These are phyloP conservation scores for Botia kubotai DNA, from an alignment of 2,797 vertebrate genomes.

Conservation along the genomic window DNA sequence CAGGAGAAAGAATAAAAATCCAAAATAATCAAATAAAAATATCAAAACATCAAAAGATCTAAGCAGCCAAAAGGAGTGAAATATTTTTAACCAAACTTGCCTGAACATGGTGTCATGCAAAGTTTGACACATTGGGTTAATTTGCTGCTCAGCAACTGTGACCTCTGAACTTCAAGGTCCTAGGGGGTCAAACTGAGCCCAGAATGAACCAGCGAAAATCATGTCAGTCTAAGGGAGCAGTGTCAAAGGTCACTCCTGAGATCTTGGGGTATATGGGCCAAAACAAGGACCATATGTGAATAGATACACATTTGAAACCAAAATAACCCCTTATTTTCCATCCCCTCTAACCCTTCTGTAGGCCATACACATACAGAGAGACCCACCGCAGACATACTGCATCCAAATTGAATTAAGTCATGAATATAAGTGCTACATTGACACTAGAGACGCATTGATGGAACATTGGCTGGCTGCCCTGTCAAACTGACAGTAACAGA, in stretches of 20 bases:
- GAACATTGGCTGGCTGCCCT: conserved; percentile 67
- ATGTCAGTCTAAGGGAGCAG: conserved; percentile 79
- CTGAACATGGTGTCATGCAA: conserved; percentile 82
- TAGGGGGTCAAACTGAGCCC: conserved; percentile 74
- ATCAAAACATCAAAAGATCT: conserved; percentile 48
- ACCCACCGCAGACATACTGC: conserved; percentile 75
- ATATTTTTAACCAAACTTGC: conserved; percentile 66
- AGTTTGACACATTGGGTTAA: conserved; percentile 87
- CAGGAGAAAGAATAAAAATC: conserved; percentile 50
- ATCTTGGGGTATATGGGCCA: conserved; percentile 74
- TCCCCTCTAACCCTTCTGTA: conserved; percentile 48
- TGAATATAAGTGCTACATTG: conserved; percentile 70
- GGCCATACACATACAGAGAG: conserved; percentile 40
- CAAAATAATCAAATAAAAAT: conserved; percentile 61
- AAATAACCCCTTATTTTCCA: conserved; percentile 75
- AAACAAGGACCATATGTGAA: conserved; percentile 86
- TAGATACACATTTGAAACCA: conserved; percentile 77
- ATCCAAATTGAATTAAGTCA: conserved; percentile 77
- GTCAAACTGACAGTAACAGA: conserved; percentile 79
- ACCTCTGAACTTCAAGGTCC: conserved; percentile 77
- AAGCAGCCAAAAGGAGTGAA: conserved; percentile 44
- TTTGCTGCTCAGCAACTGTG: conserved; percentile 81
- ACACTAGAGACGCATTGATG: conserved; percentile 72
- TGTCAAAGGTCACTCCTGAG: conserved; percentile 78
- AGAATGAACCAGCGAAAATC: conserved; percentile 79